Evolutionary conservation across 2,797 vertebrate genomes (phyloP), one percentile per base, ranked within the genome.

Genomic region (Martes flavigula): DNA sequence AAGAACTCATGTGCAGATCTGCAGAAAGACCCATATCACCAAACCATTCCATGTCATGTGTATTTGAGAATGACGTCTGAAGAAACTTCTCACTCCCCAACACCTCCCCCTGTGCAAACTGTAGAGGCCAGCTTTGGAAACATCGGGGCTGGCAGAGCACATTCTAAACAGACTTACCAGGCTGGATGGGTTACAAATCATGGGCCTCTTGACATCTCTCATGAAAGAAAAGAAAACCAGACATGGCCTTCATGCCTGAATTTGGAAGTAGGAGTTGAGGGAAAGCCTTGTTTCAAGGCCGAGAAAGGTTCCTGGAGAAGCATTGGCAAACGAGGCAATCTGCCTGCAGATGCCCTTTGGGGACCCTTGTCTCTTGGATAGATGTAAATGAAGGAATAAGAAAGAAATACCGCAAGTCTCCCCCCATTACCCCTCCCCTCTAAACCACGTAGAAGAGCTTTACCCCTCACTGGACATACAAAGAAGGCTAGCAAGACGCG

Each of bases 41-140:
- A 11, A 64, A 13, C 8, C 0, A 5, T 12, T 51, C 40, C 21
- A 1, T 13, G 15, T 21, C 27, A 23, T 15, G 14, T 3, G 23
- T 54, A 18, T 20, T 30, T 10, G 13, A 72, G 32, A 51, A 54
- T 56, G 56, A 81, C 40, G 15, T 35, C 58, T n/a, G 20, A 48
- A 27, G 13, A 54, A 6, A 32, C 46, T 46, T 66, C n/a, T 70
- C 43, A 8, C 1, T 13, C 40, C 7, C 23, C 11, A 14, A 17
- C 15, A 23, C 13, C 0, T 1, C 5, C 3, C 30, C 18, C 6
- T n/a, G 1, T 32, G 18, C 4, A 62, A 21, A 54, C 23, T 7
- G 51, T 13, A 18, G 21, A 82, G 12, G 46, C 46, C 64, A 46
- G 20, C 35, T 54, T 6, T 21, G 54, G 32, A 17, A 27, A 51